Evolutionary conservation across 2,797 vertebrate genomes (phyloP), one percentile per base, ranked within the genome.

Genomic region (Thripadectes ignobilis): DNA sequence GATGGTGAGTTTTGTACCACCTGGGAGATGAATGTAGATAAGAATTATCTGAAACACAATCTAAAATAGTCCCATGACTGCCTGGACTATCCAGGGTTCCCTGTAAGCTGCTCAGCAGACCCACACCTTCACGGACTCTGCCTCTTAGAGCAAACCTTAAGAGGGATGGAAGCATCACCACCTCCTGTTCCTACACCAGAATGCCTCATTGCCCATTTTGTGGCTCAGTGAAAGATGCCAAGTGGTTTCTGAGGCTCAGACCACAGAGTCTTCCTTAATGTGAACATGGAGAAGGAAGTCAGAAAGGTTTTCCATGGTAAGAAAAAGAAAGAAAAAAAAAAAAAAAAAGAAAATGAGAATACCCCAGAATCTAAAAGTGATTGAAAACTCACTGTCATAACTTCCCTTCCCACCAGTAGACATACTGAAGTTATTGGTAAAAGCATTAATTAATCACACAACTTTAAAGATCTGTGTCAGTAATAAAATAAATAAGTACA

Each of bases 401-500:
- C 81, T 92, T 94, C 58, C 32, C 45, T 83, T 95, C 52, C 85
- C 69, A 86, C 46, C 30, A 69, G 73, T 14, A 96, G 72, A 54
- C 36, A 83, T 36, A 43, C 58, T 92, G 83, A 93, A 96, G 68
- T 77, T 97, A 96, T 94, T 89, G 82, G 82, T 92, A 94, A 89
- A 93, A 75, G 38, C 95, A 96, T 96, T 97, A 97, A 97, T 97
- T 97, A 97, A 97, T 97, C 97, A 97, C 81, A 95, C 17, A 93
- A 81, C 67, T 96, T 96, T 95, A 97, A 97, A 97, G 84, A 95
- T 96, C 92, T 93, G 51, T 95, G 93, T 96, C 92, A 96, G 85
- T 94, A 97, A 97, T 95, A 94, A 97, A 97, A 97, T 96, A 94
- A 96, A 87, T 86, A 95, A 17, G 71, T 90, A 97, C 41, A 95